Evolutionary conservation across 2,113 vertebrate genomes (phyloP).

Genomic region (Hyla sarda): DNA sequence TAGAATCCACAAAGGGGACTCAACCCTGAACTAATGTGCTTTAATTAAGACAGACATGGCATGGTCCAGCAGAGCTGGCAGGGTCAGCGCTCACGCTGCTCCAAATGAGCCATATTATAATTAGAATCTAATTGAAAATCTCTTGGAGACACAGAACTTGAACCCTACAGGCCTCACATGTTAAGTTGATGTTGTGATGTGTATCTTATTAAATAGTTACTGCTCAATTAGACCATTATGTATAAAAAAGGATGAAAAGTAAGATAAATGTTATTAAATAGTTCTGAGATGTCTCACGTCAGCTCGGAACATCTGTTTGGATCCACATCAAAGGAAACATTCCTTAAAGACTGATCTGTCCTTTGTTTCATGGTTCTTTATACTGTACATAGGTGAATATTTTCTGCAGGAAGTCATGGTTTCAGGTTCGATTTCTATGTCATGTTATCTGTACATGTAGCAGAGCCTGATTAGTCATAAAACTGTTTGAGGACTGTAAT

Average conservation of each 20-base stretch:
- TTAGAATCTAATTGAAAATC: slow-evolving; percentile 84
- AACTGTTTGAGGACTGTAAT: no score
- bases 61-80: slow-evolving; percentile 71
- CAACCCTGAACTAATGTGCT: slow-evolving; percentile 77
- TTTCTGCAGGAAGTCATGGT: neutral
- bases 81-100: slow-evolving; percentile 72
- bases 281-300: slow-evolving; percentile 48
- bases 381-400: slow-evolving; percentile 9
- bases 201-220: slow-evolving; percentile 69
- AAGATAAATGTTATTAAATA: slow-evolving; percentile 50
- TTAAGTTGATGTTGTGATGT: slow-evolving; percentile 66
- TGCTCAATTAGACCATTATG: slow-evolving; percentile 70
- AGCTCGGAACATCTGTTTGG: slow-evolving; percentile 46
- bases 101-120: slow-evolving; percentile 79
- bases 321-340: slow-evolving; percentile 39
- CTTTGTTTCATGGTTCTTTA: slow-evolving; percentile 8
- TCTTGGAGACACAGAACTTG: slow-evolving; percentile 72
- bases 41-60: slow-evolving; percentile 82
- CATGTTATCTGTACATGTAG: neutral
- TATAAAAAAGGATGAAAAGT: slow-evolving; percentile 46
- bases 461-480: neutral
- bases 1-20: slow-evolving; percentile 68
- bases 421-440: neutral
- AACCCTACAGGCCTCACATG: slow-evolving; percentile 65
- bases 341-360: slow-evolving; percentile 3